Conservation (phyloP, 2,888 invertebrate species). For the Thera britannica region DNA sequence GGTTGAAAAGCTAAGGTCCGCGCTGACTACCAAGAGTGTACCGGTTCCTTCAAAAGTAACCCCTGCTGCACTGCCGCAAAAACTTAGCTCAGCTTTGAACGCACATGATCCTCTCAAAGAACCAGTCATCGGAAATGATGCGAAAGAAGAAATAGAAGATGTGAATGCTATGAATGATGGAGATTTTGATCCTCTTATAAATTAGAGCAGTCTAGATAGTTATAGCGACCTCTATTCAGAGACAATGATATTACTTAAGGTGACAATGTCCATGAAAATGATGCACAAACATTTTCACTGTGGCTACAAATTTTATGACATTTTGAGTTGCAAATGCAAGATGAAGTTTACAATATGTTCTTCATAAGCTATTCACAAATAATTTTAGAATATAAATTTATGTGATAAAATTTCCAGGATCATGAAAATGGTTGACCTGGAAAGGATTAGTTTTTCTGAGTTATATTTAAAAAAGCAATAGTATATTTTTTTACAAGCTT, state of each 20-base stretch:
- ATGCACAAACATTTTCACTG: not conserved
- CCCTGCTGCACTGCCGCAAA: slow-evolving; percentile 71
- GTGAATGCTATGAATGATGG: slow-evolving; percentile 70
- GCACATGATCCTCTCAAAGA: slow-evolving; percentile 68
- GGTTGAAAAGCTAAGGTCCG: slow-evolving; percentile 64
- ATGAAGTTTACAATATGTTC: too few relatives aligned
- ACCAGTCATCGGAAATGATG: slow-evolving; percentile 75
- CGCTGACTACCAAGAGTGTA: slow-evolving; percentile 70
- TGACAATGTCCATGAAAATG: slow-evolving; percentile 8
- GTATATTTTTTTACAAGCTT: not conserved
- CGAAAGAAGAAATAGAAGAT: slow-evolving; percentile 81
- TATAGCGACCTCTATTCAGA: slow-evolving; percentile 1
- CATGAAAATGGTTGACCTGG: too few relatives aligned
- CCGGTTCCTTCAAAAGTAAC: slow-evolving; percentile 68
- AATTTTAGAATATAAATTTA: too few relatives aligned
- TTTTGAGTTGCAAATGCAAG: too few relatives aligned
- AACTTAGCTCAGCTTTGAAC: slow-evolving; percentile 69
- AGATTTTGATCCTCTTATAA: slow-evolving; percentile 69
- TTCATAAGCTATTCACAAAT: too few relatives aligned
- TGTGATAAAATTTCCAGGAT: too few relatives aligned
- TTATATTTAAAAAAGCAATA: too few relatives aligned
- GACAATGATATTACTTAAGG: slow-evolving; percentile 16
- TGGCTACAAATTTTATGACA: too few relatives aligned
- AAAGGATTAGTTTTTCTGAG: too few relatives aligned
- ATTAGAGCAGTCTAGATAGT: slow-evolving; percentile 16